These are phyloP conservation scores for Diaphora mendica DNA, from an alignment of 2,888 invertebrate species.

Conservation along the genomic window DNA sequence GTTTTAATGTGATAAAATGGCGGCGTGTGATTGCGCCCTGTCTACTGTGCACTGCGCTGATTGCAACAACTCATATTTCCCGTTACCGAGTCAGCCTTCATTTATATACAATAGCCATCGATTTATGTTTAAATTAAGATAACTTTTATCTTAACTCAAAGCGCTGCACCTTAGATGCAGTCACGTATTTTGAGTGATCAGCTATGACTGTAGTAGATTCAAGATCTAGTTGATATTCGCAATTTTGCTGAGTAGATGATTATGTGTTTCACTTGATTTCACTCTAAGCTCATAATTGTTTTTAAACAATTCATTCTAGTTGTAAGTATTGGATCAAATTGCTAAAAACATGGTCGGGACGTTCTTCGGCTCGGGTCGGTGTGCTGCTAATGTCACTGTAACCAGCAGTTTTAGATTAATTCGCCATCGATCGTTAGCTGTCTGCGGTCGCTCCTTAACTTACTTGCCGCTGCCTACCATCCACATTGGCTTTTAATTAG, in stretches of 20 bases:
- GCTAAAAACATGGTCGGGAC: neutral
- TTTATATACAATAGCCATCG: neutral
- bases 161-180: no score
- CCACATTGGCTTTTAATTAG: slow-evolving; percentile 52
- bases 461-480: slow-evolving; percentile 27
- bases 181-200: neutral
- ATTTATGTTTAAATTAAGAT: neutral
- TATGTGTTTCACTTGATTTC: neutral
- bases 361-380: neutral
- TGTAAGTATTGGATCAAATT: neutral
- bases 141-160: neutral
- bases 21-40: neutral
- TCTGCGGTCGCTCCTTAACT: slow-evolving; percentile 25
- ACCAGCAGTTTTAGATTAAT: slow-evolving; percentile 31
- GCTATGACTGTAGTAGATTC: neutral
- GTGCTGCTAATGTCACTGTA: slow-evolving; percentile 4
- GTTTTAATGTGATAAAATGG: neutral
- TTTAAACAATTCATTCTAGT: neutral
- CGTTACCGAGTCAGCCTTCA: neutral
- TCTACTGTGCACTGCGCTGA: neutral
- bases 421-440: slow-evolving; percentile 32
- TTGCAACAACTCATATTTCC: neutral
- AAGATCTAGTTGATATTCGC: neutral
- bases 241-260: neutral
- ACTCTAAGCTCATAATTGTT: neutral